phyloP scores from a whole-genome alignment of 2,113 vertebrate genomes.

The Charadrius vociferus region DNA sequence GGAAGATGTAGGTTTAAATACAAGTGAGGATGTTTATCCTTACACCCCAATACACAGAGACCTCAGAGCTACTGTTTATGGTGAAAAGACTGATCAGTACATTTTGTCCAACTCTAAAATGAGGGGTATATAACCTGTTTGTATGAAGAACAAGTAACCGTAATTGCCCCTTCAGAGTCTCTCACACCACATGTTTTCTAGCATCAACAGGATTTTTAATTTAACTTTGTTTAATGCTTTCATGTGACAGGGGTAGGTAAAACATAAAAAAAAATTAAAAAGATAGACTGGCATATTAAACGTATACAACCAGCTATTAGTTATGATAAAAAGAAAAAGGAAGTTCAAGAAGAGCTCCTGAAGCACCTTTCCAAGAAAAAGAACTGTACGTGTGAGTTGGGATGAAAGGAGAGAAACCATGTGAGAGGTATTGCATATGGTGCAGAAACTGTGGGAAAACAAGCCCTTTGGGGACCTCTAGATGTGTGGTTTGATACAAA shows the following conservation, averaged over 20 bases:
- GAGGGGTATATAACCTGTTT: not conserved
- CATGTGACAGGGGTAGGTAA: not conserved
- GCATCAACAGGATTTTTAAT: not conserved
- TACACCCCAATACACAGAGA: fast-evolving
- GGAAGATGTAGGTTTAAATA: conserved; percentile 5
- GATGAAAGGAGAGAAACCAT: not conserved
- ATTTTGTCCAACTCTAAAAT: not conserved
- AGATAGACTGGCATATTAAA: not conserved
- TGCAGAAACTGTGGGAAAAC: not conserved
- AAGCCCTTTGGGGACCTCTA: conserved; percentile 33
- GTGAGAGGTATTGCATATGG: not conserved
- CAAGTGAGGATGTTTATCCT: not conserved
- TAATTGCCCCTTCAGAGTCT: not conserved
- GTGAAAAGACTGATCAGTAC: not conserved
- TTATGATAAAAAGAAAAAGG: not conserved
- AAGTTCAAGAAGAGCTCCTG: not conserved
- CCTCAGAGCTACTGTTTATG: not conserved
- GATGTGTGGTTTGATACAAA: conserved; percentile 51
- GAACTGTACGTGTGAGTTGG: not conserved
- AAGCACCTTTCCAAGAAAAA: not conserved
- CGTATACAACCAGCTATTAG: not conserved
- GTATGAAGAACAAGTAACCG: not conserved
- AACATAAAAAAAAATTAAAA: not conserved
- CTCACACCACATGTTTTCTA: not conserved
- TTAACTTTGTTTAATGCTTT: not conserved